phyloP scores from a whole-genome alignment of 2,113 vertebrate species.

The Pelodiscus sinensis region DNA sequence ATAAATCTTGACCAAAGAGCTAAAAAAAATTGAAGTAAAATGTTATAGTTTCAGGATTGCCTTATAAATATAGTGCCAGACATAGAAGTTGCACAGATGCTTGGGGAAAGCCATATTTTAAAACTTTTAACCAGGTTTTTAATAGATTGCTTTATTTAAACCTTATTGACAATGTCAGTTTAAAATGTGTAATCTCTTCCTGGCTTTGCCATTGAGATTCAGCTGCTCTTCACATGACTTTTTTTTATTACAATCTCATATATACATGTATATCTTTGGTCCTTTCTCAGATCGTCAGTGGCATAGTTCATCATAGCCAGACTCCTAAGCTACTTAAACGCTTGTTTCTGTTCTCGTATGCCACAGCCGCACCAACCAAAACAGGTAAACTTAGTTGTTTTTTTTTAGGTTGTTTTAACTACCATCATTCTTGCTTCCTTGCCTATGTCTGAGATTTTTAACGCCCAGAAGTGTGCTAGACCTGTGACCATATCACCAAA shows the following conservation, averaged over 20 bases:
- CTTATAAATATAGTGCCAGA: background rate
- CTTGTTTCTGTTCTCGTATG: conserved; percentile 89
- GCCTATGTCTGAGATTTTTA: accelerated
- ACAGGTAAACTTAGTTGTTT: conserved; percentile 71
- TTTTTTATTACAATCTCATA: background rate
- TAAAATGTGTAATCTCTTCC: background rate
- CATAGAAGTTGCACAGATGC: background rate
- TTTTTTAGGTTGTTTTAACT: background rate
- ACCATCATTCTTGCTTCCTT: background rate
- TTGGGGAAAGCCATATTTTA: background rate
- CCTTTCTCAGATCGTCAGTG: conserved; percentile 86
- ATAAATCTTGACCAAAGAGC: background rate
- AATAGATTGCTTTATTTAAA: background rate
- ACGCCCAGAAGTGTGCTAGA: background rate
- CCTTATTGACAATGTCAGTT: background rate
- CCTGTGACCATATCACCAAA: background rate
- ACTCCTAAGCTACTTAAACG: conserved; percentile 87
- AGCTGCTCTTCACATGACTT: background rate
- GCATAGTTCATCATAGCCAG: conserved; percentile 88
- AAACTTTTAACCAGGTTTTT: background rate
- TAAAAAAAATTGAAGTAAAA: background rate
- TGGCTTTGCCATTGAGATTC: background rate
- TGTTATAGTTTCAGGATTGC: background rate
- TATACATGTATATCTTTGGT: conserved; percentile 41
- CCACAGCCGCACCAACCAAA: conserved; percentile 70